These are phyloP conservation scores for Actias luna DNA, from an alignment of 2,888 invertebrate genomes.

Conservation along the genomic window DNA sequence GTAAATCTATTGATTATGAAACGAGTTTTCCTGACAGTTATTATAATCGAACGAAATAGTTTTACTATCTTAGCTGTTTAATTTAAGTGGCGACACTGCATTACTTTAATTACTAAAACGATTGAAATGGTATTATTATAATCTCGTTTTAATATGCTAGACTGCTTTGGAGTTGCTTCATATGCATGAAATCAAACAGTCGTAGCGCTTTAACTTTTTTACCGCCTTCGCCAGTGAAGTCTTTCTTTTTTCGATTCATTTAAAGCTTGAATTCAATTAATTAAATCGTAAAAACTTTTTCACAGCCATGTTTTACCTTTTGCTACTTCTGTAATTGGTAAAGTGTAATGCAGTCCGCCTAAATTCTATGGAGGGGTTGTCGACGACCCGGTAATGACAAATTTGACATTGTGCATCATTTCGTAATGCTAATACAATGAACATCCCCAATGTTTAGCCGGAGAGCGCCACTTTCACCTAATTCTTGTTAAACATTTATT, in stretches of 20 bases:
- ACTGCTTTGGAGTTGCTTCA: constrained; percentile 15
- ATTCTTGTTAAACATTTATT: constrained; percentile 81
- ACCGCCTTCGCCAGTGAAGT: neutral
- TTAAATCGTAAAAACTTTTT: neutral
- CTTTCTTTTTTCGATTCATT: neutral
- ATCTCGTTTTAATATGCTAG: constrained; percentile 29
- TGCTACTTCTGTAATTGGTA: neutral
- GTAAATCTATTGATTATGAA: constrained; percentile 68
- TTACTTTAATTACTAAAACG: constrained; percentile 27
- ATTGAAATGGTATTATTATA: constrained; percentile 27
- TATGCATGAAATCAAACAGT: constrained; percentile 6
- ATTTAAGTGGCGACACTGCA: constrained; percentile 33
- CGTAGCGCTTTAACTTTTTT: constrained; percentile 26
- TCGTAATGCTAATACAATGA: constrained; percentile 60
- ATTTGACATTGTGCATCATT: constrained; percentile 68
- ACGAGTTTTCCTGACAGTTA: constrained; percentile 64
- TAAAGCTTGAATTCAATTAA: neutral
- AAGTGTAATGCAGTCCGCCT: neutral
- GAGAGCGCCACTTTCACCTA: constrained; percentile 72
- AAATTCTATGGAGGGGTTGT: constrained; percentile 20
- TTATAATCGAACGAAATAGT: constrained; percentile 59
- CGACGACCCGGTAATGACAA: constrained; percentile 51
- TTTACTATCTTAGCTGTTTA: constrained; percentile 44
- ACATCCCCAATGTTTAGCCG: constrained; percentile 38
- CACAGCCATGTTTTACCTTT: neutral